Evolutionary conservation across 2,797 vertebrate genomes (phyloP).

Genomic region (Alouatta caraya): DNA sequence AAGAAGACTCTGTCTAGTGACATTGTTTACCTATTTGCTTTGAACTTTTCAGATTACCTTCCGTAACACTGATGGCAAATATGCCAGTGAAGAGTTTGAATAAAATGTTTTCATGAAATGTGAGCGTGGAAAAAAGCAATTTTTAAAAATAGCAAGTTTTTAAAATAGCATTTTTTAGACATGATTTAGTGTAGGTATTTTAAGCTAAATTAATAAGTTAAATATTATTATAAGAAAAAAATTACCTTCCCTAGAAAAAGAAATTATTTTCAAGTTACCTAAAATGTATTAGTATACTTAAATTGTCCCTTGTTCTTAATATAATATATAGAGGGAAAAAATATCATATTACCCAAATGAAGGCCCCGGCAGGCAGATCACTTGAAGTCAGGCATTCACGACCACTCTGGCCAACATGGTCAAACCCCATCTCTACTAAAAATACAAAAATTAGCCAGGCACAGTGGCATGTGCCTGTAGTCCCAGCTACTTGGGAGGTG

Average conservation of each 20-base stretch:
- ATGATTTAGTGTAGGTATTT: not conserved
- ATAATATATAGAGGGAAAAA: not conserved
- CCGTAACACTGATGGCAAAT: not conserved
- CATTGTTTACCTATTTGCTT: not conserved
- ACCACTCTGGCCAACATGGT: not conserved
- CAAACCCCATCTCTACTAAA: not conserved
- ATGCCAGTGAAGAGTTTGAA: not conserved
- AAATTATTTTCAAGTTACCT: not conserved
- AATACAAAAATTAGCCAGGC: not conserved
- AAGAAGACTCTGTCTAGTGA: not conserved
- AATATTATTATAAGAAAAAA: not conserved
- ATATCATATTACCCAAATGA: not conserved
- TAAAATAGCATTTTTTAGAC: not conserved
- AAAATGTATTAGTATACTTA: not conserved
- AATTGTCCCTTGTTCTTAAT: not conserved
- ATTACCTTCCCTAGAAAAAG: not conserved
- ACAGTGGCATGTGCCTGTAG: not conserved
- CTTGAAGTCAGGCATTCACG: not conserved
- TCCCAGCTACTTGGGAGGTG: not conserved
- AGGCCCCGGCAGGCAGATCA: not conserved
- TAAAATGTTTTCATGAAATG: not conserved
- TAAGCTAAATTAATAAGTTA: not conserved
- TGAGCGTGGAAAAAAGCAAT: not conserved
- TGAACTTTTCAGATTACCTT: slow-evolving; percentile 16
- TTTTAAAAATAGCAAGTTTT: not conserved